These are phyloP conservation scores for Drosophila tani DNA, from an alignment of 1,140 invertebrate species.

Conservation along the genomic window DNA sequence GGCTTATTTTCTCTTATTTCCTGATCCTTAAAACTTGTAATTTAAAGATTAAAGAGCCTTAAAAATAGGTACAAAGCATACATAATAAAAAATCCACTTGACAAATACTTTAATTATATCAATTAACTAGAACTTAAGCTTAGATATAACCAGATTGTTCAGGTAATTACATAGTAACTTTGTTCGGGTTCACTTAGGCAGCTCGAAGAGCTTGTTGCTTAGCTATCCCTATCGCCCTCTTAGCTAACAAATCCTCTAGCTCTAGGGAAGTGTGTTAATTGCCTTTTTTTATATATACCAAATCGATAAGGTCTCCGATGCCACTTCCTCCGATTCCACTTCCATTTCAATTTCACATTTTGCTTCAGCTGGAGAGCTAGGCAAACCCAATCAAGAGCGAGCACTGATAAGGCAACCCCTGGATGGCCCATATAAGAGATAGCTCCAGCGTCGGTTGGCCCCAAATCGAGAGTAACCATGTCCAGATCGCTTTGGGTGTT, in stretches of 20 bases:
- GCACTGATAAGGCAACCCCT: conserved; percentile 30
- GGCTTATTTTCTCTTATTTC: not conserved
- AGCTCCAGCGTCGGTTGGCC: not conserved
- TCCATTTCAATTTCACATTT: not conserved
- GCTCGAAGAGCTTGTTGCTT: not conserved
- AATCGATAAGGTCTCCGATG: not conserved
- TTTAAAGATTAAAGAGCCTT: not conserved
- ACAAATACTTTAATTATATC: not conserved
- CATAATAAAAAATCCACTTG: not conserved
- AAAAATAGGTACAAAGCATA: too few relatives aligned
- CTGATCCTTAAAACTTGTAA: not conserved
- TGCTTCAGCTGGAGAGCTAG: conserved; percentile 19
- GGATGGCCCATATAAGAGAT: conserved; percentile 23
- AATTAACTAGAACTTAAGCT: not conserved
- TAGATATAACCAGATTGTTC: not conserved
- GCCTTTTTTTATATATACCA: conserved; percentile 1
- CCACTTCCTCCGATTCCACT: conserved; percentile 17
- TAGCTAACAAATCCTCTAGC: conserved; percentile 1
- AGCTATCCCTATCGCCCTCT: not conserved
- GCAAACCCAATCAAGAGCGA: conserved; percentile 14
- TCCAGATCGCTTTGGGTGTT: not conserved
- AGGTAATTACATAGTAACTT: not conserved
- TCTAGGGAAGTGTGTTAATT: not conserved
- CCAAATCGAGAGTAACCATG: conserved; percentile 14
- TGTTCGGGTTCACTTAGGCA: not conserved